A percentile compares a stretch with the other conserved stretches of the same genome.
Conservation (phyloP, 1,140 invertebrate genomes). For the Leguminivora glycinivorella region DNA sequence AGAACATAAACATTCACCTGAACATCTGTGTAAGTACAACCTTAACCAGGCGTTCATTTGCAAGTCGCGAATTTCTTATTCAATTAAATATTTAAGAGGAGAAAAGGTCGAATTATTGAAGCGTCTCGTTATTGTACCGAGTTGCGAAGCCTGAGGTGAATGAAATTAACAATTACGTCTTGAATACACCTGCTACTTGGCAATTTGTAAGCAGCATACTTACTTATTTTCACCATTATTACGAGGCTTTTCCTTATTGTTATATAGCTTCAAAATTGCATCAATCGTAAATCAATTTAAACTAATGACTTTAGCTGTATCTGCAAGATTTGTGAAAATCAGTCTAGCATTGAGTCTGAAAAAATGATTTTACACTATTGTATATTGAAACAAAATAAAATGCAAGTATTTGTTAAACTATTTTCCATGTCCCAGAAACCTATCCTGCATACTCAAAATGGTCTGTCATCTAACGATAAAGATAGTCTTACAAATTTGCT, state of each 20-base stretch:
- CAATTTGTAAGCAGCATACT: background rate
- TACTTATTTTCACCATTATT: background rate
- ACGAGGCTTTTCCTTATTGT: background rate
- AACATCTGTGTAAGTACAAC: conserved; percentile 5
- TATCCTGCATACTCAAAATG: background rate
- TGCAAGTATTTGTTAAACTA: background rate
- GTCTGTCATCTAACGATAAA: background rate
- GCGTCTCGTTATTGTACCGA: conserved; percentile 2
- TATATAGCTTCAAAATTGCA: no score
- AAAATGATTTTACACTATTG: no score
- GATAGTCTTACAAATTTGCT: background rate
- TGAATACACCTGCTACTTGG: conserved; percentile 1
- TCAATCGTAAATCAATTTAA: no score
- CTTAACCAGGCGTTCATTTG: conserved; percentile 8
- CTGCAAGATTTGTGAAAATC: no score
- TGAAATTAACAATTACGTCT: background rate
- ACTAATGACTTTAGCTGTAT: no score
- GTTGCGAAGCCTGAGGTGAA: background rate
- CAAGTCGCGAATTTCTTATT: conserved; percentile 11
- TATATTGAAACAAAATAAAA: background rate
- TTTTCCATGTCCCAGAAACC: background rate
- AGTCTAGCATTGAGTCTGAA: no score
- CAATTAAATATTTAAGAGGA: conserved; percentile 25
- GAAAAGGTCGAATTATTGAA: conserved; percentile 9
- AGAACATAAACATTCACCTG: background rate